Evolutionary conservation across 2,113 vertebrate genomes (phyloP).

Genomic region (Centropus bengalensis): DNA sequence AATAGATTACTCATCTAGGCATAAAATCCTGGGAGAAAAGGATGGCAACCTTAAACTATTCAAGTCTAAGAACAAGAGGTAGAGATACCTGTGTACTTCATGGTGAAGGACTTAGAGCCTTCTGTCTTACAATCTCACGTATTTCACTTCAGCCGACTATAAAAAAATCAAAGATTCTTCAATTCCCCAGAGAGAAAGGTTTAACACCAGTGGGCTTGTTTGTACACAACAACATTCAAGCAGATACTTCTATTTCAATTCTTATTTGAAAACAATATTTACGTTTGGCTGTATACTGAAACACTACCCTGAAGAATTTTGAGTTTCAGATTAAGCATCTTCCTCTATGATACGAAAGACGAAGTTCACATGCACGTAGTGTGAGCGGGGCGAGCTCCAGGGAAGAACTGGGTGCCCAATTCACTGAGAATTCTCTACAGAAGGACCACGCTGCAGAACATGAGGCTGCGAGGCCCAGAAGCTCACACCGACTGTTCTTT

Average conservation of each 20-base stretch:
- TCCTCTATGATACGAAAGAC: not conserved
- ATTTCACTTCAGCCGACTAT: slow-evolving; percentile 16
- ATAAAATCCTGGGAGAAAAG: not conserved
- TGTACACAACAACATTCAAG: not conserved
- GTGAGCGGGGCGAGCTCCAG: not conserved
- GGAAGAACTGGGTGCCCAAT: not conserved
- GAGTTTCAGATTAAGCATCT: slow-evolving; percentile 11
- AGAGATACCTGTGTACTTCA: slow-evolving; percentile 54
- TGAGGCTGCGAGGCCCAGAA: slow-evolving; percentile 1
- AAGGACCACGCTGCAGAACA: not conserved
- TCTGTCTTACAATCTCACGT: slow-evolving; percentile 13
- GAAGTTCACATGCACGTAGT: not conserved
- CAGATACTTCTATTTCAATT: not conserved
- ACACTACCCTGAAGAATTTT: not conserved
- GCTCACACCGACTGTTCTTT: not conserved
- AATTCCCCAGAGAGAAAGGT: slow-evolving; percentile 8
- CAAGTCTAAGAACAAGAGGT: slow-evolving; percentile 66
- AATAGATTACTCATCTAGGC: slow-evolving; percentile 2
- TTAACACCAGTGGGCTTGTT: slow-evolving; percentile 18
- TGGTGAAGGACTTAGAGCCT: slow-evolving; percentile 43
- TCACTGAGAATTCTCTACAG: not conserved
- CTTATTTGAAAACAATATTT: not conserved
- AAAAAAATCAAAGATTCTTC: slow-evolving; percentile 25
- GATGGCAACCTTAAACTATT: slow-evolving; percentile 43
- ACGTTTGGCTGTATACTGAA: not conserved